These are phyloP conservation scores for Leptopilina myrica DNA, from an alignment of 2,888 invertebrate genomes.

Conservation along the genomic window DNA sequence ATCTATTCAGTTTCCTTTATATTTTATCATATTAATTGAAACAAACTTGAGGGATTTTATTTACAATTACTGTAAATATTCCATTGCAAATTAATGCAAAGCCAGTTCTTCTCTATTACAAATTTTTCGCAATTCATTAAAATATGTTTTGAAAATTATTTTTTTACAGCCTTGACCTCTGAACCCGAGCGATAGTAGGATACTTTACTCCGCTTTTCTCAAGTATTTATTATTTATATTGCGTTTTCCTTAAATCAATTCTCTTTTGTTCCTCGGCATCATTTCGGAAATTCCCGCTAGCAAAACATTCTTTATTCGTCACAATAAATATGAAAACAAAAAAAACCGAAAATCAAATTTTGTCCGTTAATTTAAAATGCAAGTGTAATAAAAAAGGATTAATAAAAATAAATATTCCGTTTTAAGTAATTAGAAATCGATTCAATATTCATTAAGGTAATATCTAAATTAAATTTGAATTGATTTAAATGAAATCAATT, in stretches of 20 bases:
- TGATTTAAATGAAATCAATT: too few relatives aligned
- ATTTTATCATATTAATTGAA: background rate
- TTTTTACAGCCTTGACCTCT: constrained; percentile 9
- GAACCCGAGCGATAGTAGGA: background rate
- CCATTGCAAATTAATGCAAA: background rate
- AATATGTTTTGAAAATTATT: background rate
- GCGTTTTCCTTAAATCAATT: background rate
- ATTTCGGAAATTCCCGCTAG: constrained; percentile 23
- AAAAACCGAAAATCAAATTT: background rate
- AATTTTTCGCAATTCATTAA: background rate
- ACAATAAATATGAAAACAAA: background rate
- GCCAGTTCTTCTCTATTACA: too few relatives aligned
- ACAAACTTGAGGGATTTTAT: background rate
- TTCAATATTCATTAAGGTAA: too few relatives aligned
- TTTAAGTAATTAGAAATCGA: too few relatives aligned
- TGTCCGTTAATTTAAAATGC: too few relatives aligned
- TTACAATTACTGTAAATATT: background rate
- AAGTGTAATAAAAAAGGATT: too few relatives aligned
- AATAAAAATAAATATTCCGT: too few relatives aligned
- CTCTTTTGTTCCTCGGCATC: background rate
- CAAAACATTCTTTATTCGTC: background rate
- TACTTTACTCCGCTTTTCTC: constrained; percentile 16
- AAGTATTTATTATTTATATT: background rate
- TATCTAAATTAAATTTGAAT: too few relatives aligned
- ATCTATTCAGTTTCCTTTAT: background rate